phyloP scores from a whole-genome alignment of 2,113 vertebrate species.

The Lepus timidus region DNA sequence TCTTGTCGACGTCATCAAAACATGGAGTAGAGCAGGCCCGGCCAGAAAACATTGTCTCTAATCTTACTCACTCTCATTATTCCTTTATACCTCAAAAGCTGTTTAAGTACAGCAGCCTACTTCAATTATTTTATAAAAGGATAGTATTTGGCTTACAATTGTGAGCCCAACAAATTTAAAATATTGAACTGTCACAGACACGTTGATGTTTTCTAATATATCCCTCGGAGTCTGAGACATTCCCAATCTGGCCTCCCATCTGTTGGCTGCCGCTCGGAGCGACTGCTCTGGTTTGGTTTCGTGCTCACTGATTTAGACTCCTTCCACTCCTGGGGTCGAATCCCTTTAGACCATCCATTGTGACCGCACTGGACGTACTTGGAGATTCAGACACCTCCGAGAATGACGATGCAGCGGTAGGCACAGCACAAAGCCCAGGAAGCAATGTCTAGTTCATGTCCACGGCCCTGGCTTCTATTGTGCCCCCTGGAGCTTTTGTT shows the following conservation, averaged over 20 bases:
- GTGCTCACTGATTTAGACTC: background rate
- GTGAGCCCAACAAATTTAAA: conserved; percentile 64
- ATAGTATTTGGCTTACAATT: conserved; percentile 52
- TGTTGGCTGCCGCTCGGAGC: background rate
- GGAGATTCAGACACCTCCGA: background rate
- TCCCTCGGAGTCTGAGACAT: background rate
- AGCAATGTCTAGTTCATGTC: background rate
- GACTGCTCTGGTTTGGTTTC: background rate
- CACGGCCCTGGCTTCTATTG: background rate
- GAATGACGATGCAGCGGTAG: too few relatives aligned
- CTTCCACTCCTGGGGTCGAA: background rate
- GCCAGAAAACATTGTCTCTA: background rate
- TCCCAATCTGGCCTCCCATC: conserved; percentile 64
- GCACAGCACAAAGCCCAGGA: too few relatives aligned
- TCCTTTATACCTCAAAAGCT: background rate
- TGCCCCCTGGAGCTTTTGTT: background rate
- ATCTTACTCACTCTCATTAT: background rate
- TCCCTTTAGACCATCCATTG: background rate
- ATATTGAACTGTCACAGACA: conserved; percentile 63
- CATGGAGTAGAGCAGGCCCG: background rate
- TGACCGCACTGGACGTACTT: fast-evolving
- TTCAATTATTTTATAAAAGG: conserved; percentile 21
- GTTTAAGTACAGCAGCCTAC: background rate
- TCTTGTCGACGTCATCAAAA: background rate
- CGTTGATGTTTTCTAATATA: background rate